These are phyloP conservation scores for Lampris incognitus DNA, from an alignment of 2,113 vertebrate species.

Conservation along the genomic window DNA sequence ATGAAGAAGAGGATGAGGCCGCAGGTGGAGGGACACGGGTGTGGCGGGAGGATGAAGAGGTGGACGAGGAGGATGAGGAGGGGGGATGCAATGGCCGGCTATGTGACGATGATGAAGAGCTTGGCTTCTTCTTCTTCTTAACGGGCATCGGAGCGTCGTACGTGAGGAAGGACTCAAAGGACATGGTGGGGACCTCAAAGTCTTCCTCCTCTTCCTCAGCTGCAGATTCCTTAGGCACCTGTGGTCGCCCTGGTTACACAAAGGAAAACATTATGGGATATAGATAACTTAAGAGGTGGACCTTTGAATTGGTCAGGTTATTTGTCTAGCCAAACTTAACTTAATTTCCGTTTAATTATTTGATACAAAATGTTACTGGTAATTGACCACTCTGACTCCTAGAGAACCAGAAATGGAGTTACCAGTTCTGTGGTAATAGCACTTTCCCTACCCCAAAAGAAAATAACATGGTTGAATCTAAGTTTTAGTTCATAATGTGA, in stretches of 20 bases:
- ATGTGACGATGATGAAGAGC: slow-evolving; percentile 45
- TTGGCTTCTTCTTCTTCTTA: slow-evolving; percentile 92
- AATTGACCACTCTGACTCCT: too few species aligned
- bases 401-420: too few species aligned
- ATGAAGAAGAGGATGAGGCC: slow-evolving; percentile 20
- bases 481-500: too few species aligned
- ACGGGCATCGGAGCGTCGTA: slow-evolving; percentile 92
- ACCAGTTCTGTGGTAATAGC: too few species aligned
- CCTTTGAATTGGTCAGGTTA: too few species aligned
- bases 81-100: slow-evolving; percentile 59
- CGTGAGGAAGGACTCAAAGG: slow-evolving; percentile 96
- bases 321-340: too few species aligned
- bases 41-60: slow-evolving; percentile 47
- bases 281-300: background rate
- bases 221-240: slow-evolving; percentile 57
- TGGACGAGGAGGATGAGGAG: slow-evolving; percentile 41
- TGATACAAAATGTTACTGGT: too few species aligned
- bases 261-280: background rate
- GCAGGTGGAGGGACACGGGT: slow-evolving; percentile 25
- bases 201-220: slow-evolving; percentile 78
- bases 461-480: too few species aligned
- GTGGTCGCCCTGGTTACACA: slow-evolving; percentile 64
- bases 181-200: slow-evolving; percentile 93
- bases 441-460: too few species aligned
- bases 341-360: too few species aligned